Evolutionary conservation across 1,140 invertebrate genomes (phyloP).

Genomic region (Physella acuta): DNA sequence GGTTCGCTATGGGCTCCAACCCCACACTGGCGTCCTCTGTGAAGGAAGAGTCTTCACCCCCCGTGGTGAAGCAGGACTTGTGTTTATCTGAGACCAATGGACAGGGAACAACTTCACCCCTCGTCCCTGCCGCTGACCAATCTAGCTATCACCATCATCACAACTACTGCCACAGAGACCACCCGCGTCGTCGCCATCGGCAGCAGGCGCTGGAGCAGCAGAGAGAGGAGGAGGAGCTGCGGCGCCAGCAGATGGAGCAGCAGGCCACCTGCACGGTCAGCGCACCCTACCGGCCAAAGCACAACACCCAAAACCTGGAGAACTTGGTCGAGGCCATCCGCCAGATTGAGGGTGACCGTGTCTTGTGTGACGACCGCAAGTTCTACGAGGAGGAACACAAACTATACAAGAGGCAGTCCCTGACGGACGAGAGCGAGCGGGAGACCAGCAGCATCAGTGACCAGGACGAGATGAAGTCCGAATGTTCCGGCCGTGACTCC

Average conservation of each 20-base stretch:
- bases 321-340: conserved; percentile 97
- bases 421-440: conserved; percentile 41
- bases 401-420: conserved; percentile 13
- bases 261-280: background rate
- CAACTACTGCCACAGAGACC: conserved; percentile 19
- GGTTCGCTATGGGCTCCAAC: background rate
- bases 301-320: conserved; percentile 82
- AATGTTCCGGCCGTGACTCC: conserved; percentile 44
- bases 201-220: conserved; percentile 19
- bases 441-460: conserved; percentile 37
- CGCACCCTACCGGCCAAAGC: conserved; percentile 17
- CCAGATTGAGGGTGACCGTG: conserved; percentile 85
- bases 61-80: background rate
- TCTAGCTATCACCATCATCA: background rate
- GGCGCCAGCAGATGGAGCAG: background rate
- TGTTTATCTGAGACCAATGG: background rate
- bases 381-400: conserved; percentile 9
- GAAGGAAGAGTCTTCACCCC: background rate
- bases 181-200: conserved; percentile 19
- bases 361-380: conserved; percentile 21
- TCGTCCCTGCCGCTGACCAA: background rate
- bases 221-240: background rate
- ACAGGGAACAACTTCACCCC: background rate
- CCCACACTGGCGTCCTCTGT: background rate
- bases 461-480: conserved; percentile 42